Conservation (phyloP, 2,888 invertebrate genomes). For the Caenorhabditis sp. region DNA sequence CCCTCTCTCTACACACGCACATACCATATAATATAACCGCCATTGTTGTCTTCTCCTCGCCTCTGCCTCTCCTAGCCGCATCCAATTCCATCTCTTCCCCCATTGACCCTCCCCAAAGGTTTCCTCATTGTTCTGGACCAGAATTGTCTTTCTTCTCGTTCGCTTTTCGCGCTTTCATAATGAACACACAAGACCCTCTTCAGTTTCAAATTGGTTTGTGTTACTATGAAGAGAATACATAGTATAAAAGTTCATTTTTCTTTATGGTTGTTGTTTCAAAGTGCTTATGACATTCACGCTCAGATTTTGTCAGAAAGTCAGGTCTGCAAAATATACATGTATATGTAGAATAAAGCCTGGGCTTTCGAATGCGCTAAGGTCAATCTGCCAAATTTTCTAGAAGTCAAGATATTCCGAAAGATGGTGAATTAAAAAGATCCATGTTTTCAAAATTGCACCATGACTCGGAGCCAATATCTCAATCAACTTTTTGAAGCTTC, state of each 20-base stretch:
- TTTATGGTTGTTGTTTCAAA: background rate
- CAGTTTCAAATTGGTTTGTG: conserved; percentile 4
- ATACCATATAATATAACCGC: conserved; percentile 66
- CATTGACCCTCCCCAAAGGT: background rate
- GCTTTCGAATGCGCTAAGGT: too few relatives aligned
- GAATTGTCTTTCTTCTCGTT: conserved; percentile 47
- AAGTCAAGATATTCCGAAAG: too few relatives aligned
- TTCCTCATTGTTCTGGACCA: conserved; percentile 54
- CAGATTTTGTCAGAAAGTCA: too few relatives aligned
- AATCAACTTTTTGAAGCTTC: too few relatives aligned
- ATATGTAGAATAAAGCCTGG: too few relatives aligned
- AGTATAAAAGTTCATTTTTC: conserved; percentile 10
- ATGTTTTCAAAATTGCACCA: too few relatives aligned
- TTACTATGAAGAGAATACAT: conserved; percentile 28
- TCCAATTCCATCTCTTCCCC: conserved; percentile 49
- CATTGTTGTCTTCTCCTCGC: conserved; percentile 45
- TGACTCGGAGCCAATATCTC: too few relatives aligned
- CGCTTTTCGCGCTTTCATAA: conserved; percentile 18
- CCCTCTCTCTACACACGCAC: conserved; percentile 31
- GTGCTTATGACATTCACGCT: background rate
- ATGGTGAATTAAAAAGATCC: too few relatives aligned
- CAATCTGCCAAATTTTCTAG: too few relatives aligned
- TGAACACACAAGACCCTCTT: conserved; percentile 28
- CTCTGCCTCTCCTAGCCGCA: conserved; percentile 20
- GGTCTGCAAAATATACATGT: too few relatives aligned